phyloP scores from a whole-genome alignment of 2,113 vertebrate genomes.

The Sus scrofa region DNA sequence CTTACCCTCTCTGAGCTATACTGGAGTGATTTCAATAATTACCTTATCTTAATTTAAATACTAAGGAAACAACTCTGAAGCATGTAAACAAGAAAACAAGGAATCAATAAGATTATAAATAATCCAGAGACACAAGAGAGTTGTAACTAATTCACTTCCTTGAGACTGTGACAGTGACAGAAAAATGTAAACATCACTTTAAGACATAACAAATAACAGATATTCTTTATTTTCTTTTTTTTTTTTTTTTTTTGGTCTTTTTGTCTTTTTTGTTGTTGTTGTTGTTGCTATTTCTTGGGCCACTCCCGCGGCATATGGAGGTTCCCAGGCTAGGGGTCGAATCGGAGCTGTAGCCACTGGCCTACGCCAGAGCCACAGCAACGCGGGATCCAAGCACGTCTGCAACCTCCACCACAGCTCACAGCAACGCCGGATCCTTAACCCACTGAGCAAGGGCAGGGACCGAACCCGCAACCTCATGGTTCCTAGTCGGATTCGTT shows the following conservation, averaged over 20 bases:
- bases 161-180: not conserved
- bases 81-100: not conserved
- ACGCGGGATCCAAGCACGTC: too few species aligned
- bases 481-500: too few species aligned
- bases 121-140: not conserved
- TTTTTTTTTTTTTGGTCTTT: conserved; percentile 56
- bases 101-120: conserved; percentile 34
- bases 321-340: too few species aligned
- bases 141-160: not conserved
- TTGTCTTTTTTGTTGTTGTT: too few species aligned
- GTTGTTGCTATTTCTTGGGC: too few species aligned
- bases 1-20: not conserved
- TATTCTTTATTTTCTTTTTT: conserved; percentile 19
- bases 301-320: too few species aligned
- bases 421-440: too few species aligned
- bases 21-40: not conserved
- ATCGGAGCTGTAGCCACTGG: too few species aligned
- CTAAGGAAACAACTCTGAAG: not conserved
- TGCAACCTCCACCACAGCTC: too few species aligned
- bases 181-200: conserved; percentile 3
- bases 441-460: too few species aligned
- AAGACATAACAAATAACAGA: not conserved
- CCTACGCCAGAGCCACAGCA: too few species aligned
- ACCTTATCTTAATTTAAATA: conserved; percentile 8
- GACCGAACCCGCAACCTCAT: too few species aligned